These are phyloP conservation scores for Callipepla californica DNA, from an alignment of 2,113 vertebrate species.

Conservation along the genomic window DNA sequence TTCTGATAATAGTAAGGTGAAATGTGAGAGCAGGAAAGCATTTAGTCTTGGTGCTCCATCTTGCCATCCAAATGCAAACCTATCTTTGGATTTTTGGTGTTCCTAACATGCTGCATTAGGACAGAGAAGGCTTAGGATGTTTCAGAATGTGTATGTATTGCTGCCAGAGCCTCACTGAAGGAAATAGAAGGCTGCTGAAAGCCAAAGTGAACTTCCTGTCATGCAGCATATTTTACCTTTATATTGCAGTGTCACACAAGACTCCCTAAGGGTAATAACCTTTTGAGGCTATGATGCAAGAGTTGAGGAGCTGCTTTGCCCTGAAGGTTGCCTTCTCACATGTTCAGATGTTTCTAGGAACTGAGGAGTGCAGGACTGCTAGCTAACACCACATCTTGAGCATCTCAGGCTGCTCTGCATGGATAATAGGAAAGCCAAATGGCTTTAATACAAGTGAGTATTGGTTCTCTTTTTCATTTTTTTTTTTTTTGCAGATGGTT, in stretches of 20 bases:
- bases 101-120: neutral
- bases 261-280: neutral
- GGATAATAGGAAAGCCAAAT: neutral
- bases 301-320: neutral
- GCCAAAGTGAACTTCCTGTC: neutral
- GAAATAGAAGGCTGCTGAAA: neutral
- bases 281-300: neutral
- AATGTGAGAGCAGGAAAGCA: neutral
- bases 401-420: neutral
- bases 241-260: neutral
- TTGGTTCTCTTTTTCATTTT: neutral
- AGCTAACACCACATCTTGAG: rapidly evolving
- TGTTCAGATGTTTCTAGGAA: neutral
- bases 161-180: neutral
- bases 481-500: neutral
- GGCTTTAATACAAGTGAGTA: neutral
- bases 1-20: neutral
- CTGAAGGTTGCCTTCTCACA: neutral
- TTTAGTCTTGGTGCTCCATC: rapidly evolving
- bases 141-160: rapidly evolving
- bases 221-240: neutral
- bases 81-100: neutral
- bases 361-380: neutral
- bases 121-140: neutral
- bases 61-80: neutral